These are phyloP conservation scores for Pachycephala philippinensis DNA, from an alignment of 2,113 vertebrate species.

Conservation along the genomic window DNA sequence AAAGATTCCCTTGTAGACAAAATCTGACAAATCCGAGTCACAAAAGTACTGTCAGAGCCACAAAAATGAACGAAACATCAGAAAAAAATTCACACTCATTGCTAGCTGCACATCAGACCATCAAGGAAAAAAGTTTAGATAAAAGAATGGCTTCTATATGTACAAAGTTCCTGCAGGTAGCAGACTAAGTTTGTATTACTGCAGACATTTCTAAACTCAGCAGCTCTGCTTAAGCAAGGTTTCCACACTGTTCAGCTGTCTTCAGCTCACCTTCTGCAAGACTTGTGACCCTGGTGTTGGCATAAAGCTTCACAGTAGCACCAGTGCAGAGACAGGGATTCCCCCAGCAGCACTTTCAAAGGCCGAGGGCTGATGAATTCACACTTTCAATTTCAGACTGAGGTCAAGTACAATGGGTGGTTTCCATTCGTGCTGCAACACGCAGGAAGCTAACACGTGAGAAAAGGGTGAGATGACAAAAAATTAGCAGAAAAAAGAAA, in stretches of 20 bases:
- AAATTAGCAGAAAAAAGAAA: background rate
- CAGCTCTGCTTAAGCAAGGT: background rate
- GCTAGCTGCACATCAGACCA: background rate
- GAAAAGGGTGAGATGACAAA: background rate
- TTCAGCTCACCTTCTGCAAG: background rate
- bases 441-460: rapidly evolving
- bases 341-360: background rate
- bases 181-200: background rate
- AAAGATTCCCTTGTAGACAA: background rate
- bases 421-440: background rate
- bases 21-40: background rate
- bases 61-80: background rate
- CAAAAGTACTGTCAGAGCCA: background rate
- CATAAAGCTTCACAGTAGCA: background rate
- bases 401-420: background rate
- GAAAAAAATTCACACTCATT: background rate
- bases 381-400: background rate
- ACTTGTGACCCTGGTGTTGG: background rate
- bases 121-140: background rate
- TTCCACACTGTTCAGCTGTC: background rate
- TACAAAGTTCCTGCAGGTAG: rapidly evolving
- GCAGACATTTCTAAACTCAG: background rate
- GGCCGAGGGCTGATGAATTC: background rate
- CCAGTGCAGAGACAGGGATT: background rate
- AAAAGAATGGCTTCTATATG: background rate